These are phyloP conservation scores for Sarcophaga variegata DNA, from an alignment of 2,888 invertebrate genomes.

Conservation along the genomic window DNA sequence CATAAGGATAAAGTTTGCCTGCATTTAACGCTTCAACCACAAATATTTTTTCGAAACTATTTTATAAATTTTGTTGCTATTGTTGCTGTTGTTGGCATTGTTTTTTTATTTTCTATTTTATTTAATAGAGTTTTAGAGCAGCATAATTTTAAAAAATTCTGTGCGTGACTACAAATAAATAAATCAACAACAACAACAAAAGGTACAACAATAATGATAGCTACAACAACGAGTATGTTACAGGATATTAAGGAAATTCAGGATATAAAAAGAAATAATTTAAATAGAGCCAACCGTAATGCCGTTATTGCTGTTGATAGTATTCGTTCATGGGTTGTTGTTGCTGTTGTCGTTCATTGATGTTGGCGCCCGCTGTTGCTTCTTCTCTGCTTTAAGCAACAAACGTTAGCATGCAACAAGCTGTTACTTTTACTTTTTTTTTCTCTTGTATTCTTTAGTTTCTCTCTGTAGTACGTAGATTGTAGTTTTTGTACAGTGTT, in stretches of 20 bases:
- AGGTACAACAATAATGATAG: background rate
- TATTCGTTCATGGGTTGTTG: background rate
- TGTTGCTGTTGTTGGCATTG: no score
- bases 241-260: conserved; percentile 40
- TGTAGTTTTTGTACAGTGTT: no score
- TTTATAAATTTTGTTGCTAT: background rate
- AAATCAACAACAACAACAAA: background rate
- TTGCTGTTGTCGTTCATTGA: background rate
- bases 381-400: no score
- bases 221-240: background rate
- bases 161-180: conserved; percentile 12
- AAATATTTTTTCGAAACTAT: conserved; percentile 40
- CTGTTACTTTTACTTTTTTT: conserved; percentile 29
- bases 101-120: background rate
- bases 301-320: background rate
- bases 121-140: background rate
- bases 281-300: background rate
- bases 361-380: conserved; percentile 1
- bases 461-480: no score
- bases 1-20: background rate
- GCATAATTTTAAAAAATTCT: background rate
- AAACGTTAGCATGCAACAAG: conserved; percentile 40
- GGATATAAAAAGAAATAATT: conserved; percentile 44
- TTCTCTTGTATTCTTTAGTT: background rate
- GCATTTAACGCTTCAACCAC: background rate